A percentile compares a stretch with the other conserved stretches of the same genome.
phyloP scores from a whole-genome alignment of 2,888 invertebrate genomes.

The Amorpha juglandis region DNA sequence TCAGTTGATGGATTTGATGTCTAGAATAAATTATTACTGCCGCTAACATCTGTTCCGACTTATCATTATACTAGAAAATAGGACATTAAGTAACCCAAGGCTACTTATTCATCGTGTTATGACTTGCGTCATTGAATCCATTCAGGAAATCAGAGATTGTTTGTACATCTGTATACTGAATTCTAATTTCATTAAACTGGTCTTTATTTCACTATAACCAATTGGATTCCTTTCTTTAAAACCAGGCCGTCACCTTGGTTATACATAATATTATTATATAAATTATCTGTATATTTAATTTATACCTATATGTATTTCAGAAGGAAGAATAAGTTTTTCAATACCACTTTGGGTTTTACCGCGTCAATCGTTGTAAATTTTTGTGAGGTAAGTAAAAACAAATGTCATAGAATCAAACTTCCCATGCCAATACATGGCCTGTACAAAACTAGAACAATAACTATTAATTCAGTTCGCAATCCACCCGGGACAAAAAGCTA shows the following conservation, averaged over 20 bases:
- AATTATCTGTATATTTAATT: too few relatives aligned
- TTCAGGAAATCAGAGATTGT: neutral
- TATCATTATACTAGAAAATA: conserved; percentile 13
- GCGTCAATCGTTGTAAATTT: too few relatives aligned
- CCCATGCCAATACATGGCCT: neutral
- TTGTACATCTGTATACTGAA: too few relatives aligned
- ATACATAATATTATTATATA: too few relatives aligned
- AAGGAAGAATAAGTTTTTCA: too few relatives aligned
- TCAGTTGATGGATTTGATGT: neutral
- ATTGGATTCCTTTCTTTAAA: too few relatives aligned
- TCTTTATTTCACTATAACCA: too few relatives aligned
- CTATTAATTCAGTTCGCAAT: neutral
- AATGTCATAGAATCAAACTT: neutral
- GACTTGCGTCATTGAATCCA: neutral
- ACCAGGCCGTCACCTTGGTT: too few relatives aligned
- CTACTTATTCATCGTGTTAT: neutral
- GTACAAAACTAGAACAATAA: conserved; percentile 2
- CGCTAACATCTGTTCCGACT: neutral
- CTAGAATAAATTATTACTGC: neutral
- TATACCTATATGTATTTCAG: too few relatives aligned
- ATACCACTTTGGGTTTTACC: too few relatives aligned
- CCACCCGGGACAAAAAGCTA: conserved; percentile 1
- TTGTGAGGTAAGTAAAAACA: neutral
- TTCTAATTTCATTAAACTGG: too few relatives aligned
- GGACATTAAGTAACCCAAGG: conserved; percentile 5